Conservation (phyloP, 2,113 vertebrate species). For the Ctenodactylus gundi region DNA sequence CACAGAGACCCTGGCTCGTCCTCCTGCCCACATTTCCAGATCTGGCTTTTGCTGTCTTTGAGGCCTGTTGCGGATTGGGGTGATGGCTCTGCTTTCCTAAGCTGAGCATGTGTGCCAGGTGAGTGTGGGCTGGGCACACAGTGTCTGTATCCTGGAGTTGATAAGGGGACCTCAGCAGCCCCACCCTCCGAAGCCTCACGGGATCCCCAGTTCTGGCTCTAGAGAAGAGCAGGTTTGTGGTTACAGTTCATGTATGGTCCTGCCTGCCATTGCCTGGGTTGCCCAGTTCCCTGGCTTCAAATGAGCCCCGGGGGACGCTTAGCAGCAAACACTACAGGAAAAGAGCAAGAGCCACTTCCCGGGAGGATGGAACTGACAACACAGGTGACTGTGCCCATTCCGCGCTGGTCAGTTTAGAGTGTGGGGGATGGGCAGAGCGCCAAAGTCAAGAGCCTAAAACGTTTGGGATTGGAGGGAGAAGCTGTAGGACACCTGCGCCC, state of each 20-base stretch:
- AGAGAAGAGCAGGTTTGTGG: background rate
- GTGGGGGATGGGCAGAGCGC: rapidly evolving
- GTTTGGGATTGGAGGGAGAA: background rate
- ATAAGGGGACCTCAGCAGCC: background rate
- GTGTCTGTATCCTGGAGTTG: background rate
- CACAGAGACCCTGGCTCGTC: background rate
- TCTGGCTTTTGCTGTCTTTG: background rate
- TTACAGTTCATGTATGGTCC: background rate
- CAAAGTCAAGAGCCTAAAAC: rapidly evolving
- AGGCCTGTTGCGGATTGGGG: background rate
- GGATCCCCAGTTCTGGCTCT: background rate
- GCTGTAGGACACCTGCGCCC: background rate
- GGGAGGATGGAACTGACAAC: background rate
- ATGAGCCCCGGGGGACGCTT: constrained; percentile 33
- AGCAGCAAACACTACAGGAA: constrained; percentile 35
- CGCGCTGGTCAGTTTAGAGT: background rate
- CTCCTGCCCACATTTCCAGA: rapidly evolving
- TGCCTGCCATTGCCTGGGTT: background rate
- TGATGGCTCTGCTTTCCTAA: background rate
- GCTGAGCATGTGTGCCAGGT: background rate
- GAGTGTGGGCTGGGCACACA: background rate
- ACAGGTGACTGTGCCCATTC: background rate
- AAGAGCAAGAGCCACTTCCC: constrained; percentile 24
- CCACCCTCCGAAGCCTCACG: background rate
- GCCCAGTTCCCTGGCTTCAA: constrained; percentile 4